Evolutionary conservation across 92 coral and sea anemone genomes (phyloP), one percentile per base, ranked within the genome.

Genomic region (Palythoa grandiflora): DNA sequence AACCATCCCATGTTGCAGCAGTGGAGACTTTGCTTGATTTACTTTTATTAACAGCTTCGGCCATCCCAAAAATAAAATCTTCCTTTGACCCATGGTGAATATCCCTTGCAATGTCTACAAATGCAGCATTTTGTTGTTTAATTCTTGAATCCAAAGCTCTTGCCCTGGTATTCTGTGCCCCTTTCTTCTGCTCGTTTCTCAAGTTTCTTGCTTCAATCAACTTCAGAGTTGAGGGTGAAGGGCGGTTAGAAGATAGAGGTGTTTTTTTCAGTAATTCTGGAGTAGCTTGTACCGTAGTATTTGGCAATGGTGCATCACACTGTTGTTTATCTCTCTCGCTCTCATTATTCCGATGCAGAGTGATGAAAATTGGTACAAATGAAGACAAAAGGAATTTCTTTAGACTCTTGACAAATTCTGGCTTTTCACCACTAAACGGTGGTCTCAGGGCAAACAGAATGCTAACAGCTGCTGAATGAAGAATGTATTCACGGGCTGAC

Each of bases 1-100:
- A 51, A 9, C 90, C 90, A 87, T 87, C 86, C 86, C 86, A 68
- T 11, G 36, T 50, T 10, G 28, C 84, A 68, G 15, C 39, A 11
- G 48, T 28, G 36, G 20, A 7, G 51, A 37, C 55, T 20, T 72
- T 66, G 21, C 3, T 76, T 50, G 79, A n/a, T 66, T 79, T 87
- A 12, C 52, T 10, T 50, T 75, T 75, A 61, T 8, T 70, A 2
- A 87, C 86, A 3, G 86, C 16, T 15, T 87, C 85, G 53, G 85
- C 71, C 50, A 87, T n/a, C 37, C 84, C 80, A 16, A 65, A 47
- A 52, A 78, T 68, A 9, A 87, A 87, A 2, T 77, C 84, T 20
- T 87, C 61, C n/a, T 87, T 77, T 0, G 44, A 38, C n/a, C 90
- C 85, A 66, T 87, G 90, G 65, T 87, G 85, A 51, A 87, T 75